These are phyloP conservation scores for Macaria liturata DNA, from an alignment of 2,888 invertebrate genomes.

Conservation along the genomic window DNA sequence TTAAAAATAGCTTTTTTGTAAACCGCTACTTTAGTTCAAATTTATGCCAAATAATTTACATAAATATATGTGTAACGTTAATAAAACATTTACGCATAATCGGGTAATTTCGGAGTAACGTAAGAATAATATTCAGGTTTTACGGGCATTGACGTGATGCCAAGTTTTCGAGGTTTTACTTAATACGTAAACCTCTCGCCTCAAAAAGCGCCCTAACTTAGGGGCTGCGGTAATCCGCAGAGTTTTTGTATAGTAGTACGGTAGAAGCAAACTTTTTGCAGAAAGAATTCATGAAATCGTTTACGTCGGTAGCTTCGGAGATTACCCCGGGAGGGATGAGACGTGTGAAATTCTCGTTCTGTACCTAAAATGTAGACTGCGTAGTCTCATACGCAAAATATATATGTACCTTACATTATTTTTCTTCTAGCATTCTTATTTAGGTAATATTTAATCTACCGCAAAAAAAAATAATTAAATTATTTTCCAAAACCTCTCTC, in stretches of 20 bases:
- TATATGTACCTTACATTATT: neutral
- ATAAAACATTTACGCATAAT: constrained; percentile 6
- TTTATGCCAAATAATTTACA: constrained; percentile 2
- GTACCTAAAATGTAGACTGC: constrained; percentile 4
- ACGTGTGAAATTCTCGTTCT: constrained; percentile 11
- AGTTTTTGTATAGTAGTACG: constrained; percentile 10
- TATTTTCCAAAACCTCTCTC: too few species aligned
- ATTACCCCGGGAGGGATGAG: constrained; percentile 11
- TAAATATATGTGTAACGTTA: constrained; percentile 1
- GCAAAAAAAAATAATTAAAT: too few species aligned
- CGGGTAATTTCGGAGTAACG: constrained; percentile 7
- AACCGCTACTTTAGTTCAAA: neutral
- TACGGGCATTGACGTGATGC: constrained; percentile 1
- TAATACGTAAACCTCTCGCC: constrained; percentile 5
- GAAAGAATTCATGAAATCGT: constrained; percentile 18
- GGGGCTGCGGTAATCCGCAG: constrained; percentile 13
- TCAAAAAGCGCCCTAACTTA: constrained; percentile 13
- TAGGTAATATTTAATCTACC: too few species aligned
- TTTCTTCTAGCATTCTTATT: too few species aligned
- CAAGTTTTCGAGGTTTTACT: constrained; percentile 9
- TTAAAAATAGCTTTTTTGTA: constrained; percentile 1
- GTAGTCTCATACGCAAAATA: constrained; percentile 3
- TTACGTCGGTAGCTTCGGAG: constrained; percentile 12
- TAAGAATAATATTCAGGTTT: constrained; percentile 6
- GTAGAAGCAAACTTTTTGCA: constrained; percentile 12